A percentile compares a stretch with the other conserved stretches of the same genome.
Evolutionary conservation across 2,797 vertebrate genomes (phyloP).

Genomic region (Oceanodroma leucorhoa): DNA sequence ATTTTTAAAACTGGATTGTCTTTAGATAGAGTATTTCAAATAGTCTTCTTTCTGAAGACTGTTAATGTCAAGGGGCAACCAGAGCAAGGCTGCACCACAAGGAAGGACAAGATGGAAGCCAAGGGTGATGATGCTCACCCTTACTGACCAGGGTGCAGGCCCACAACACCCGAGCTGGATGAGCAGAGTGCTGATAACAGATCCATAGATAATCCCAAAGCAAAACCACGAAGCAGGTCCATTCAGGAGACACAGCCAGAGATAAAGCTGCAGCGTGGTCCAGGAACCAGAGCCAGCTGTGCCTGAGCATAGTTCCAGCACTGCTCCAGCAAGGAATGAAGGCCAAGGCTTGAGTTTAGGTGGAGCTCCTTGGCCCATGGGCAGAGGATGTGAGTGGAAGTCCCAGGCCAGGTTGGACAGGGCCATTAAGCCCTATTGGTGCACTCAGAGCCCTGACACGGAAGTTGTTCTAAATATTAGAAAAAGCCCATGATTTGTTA

Average conservation of each 20-base stretch:
- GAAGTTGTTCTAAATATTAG: neutral
- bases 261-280: neutral
- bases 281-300: neutral
- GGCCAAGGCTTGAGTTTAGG: neutral
- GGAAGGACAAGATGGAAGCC: neutral
- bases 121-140: neutral
- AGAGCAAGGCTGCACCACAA: neutral
- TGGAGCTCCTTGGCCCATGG: neutral
- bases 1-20: neutral
- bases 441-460: neutral
- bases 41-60: neutral
- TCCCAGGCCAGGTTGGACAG: neutral
- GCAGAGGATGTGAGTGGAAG: neutral
- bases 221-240: neutral
- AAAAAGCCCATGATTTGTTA: neutral
- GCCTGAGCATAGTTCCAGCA: neutral
- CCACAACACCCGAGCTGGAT: neutral
- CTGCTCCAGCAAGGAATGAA: neutral
- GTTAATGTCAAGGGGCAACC: neutral
- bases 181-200: neutral
- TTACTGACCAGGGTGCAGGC: neutral
- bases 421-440: neutral
- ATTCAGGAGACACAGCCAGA: neutral
- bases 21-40: neutral
- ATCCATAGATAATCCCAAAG: neutral